Evolutionary conservation across 1,140 invertebrate genomes (phyloP).

Genomic region (Micrasema minimum): DNA sequence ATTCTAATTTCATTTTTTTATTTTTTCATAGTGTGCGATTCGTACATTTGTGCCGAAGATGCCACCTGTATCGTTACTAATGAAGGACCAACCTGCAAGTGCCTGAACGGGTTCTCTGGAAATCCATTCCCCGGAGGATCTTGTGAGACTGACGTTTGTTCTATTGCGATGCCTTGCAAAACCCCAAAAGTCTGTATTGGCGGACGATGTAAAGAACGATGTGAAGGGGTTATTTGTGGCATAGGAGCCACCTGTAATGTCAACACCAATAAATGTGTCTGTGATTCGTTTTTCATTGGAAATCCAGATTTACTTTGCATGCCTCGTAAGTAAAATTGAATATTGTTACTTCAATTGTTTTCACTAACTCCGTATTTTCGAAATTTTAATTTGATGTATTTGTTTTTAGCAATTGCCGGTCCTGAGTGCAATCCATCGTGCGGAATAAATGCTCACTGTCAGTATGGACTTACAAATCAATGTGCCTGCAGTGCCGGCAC

Average conservation of each 20-base stretch:
- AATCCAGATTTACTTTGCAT: conserved; percentile 90
- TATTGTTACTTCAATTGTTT: background rate
- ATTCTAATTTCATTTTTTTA: too few species aligned
- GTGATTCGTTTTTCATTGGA: conserved; percentile 87
- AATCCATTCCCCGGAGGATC: conserved; percentile 91
- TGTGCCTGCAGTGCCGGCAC: conserved; percentile 88
- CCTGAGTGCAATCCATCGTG: conserved; percentile 84
- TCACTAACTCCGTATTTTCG: background rate
- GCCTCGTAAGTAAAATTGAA: conserved; percentile 78
- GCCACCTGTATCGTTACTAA: conserved; percentile 89
- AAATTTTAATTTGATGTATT: conserved; percentile 53
- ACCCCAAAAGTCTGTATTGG: conserved; percentile 84
- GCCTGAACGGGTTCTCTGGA: conserved; percentile 84
- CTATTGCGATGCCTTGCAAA: conserved; percentile 77
- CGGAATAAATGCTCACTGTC: conserved; percentile 86
- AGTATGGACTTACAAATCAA: conserved; percentile 80
- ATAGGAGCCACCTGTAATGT: conserved; percentile 82
- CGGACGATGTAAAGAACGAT: conserved; percentile 85
- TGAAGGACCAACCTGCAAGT: conserved; percentile 87
- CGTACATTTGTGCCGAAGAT: conserved; percentile 81
- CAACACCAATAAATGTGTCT: conserved; percentile 83
- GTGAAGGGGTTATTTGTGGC: conserved; percentile 85
- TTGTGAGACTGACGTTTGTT: conserved; percentile 84
- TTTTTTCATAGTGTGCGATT: conserved; percentile 78
- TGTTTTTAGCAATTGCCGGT: conserved; percentile 76